Percentiles rank a stretch among this genome's conserved stretches.
phyloP scores from a whole-genome alignment of 64 coral and sea anemone species.

The Porites australiensis region DNA sequence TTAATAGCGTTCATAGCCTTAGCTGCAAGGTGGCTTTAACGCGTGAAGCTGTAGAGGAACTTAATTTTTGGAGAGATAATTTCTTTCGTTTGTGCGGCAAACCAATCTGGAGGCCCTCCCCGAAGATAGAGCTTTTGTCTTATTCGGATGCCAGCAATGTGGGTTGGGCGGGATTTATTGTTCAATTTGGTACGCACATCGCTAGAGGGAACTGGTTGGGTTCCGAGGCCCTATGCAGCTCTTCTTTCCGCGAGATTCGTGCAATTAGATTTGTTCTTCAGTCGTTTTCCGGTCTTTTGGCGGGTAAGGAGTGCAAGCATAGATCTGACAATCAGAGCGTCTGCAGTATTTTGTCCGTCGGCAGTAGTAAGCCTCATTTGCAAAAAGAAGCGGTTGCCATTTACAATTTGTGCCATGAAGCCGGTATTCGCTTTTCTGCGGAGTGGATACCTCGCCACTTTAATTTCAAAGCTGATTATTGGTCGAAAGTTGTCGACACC shows the following conservation, averaged over 20 bases:
- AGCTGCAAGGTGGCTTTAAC: slow-evolving; percentile 27
- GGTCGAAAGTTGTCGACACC: slow-evolving; percentile 48
- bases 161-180: slow-evolving; percentile 53
- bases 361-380: slow-evolving; percentile 45
- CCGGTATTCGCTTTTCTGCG: slow-evolving; percentile 14
- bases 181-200: slow-evolving; percentile 15
- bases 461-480: slow-evolving; percentile 38
- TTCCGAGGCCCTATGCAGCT: slow-evolving; percentile 29
- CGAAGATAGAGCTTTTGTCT: too few species aligned
- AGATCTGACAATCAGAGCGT: slow-evolving; percentile 59
- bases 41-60: slow-evolving; percentile 5
- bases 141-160: slow-evolving; percentile 59
- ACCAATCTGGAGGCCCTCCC: slow-evolving; percentile 55
- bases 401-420: slow-evolving; percentile 43
- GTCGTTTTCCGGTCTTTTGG: neutral
- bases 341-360: slow-evolving; percentile 41
- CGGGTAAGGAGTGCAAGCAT: slow-evolving; percentile 45
- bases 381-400: slow-evolving; percentile 33
- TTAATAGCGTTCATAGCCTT: slow-evolving; percentile 23
- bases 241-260: slow-evolving; percentile 55
- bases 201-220: slow-evolving; percentile 35
- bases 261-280: slow-evolving; percentile 48
- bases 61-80: slow-evolving; percentile 54
- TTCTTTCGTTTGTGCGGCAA: slow-evolving; percentile 14
- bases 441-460: slow-evolving; percentile 46